Percentiles rank a stretch among this genome's conserved stretches.
These are phyloP conservation scores for Notoglanidium macrostoma DNA, from an alignment of 2,797 vertebrate genomes.

Conservation along the genomic window DNA sequence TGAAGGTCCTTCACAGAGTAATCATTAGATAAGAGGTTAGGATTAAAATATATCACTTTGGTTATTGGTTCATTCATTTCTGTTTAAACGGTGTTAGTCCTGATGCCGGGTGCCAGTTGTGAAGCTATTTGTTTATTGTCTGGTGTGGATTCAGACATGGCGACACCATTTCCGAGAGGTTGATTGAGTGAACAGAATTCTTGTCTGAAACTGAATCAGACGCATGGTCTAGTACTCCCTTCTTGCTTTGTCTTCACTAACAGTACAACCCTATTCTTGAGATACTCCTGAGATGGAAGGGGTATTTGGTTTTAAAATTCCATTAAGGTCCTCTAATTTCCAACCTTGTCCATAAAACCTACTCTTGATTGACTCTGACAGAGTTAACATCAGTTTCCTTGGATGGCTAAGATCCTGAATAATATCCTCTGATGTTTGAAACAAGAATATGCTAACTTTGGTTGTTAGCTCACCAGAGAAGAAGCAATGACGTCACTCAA, in stretches of 20 bases:
- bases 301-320: slow-evolving; percentile 44
- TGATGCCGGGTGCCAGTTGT: slow-evolving; percentile 34
- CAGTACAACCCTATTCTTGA: slow-evolving; percentile 45
- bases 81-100: slow-evolving; percentile 31
- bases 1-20: slow-evolving; percentile 46
- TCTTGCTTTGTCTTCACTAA: slow-evolving; percentile 56
- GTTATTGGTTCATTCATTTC: slow-evolving; percentile 46
- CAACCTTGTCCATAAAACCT: slow-evolving; percentile 13
- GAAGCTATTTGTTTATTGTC: slow-evolving; percentile 28
- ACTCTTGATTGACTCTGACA: slow-evolving; percentile 39
- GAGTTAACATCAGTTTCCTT: slow-evolving; percentile 33
- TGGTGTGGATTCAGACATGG: slow-evolving; percentile 33
- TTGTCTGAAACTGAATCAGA: slow-evolving; percentile 23
- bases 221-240: slow-evolving; percentile 36
- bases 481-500: slow-evolving; percentile 63
- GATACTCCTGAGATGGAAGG: slow-evolving; percentile 39
- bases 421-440: slow-evolving; percentile 30
- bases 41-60: slow-evolving; percentile 53
- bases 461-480: slow-evolving; percentile 33
- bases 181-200: slow-evolving; percentile 22
- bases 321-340: slow-evolving; percentile 30
- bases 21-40: slow-evolving; percentile 46
- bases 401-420: slow-evolving; percentile 37
- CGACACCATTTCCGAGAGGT: slow-evolving; percentile 17
- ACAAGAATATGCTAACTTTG: slow-evolving; percentile 41